Evolutionary conservation across 2,797 vertebrate genomes (phyloP).

Genomic region (Enteromius viviparus): DNA sequence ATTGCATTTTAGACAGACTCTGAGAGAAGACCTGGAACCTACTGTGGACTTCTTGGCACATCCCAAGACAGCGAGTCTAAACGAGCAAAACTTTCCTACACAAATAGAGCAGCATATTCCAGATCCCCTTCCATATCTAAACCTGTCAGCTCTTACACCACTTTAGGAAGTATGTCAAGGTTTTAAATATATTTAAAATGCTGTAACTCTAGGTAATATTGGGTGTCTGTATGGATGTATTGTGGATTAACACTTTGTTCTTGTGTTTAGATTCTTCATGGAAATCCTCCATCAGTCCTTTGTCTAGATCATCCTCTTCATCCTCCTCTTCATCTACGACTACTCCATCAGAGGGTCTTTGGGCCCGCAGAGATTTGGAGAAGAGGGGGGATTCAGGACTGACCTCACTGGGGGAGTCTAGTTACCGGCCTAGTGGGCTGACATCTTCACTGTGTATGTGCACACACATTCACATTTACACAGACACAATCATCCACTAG

Average conservation of each 20-base stretch:
- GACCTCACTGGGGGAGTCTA: constrained; percentile 79
- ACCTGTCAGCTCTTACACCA: constrained; percentile 79
- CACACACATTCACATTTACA: neutral
- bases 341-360: constrained; percentile 76
- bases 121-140: constrained; percentile 79
- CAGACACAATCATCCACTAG: neutral
- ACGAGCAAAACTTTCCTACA: constrained; percentile 92
- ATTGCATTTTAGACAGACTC: constrained; percentile 75
- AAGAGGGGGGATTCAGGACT: constrained; percentile 79
- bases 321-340: constrained; percentile 77
- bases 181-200: neutral
- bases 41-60: constrained; percentile 81
- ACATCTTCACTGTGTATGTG: constrained; percentile 82
- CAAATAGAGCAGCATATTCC: constrained; percentile 81
- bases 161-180: constrained; percentile 76
- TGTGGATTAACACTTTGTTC: constrained; percentile 62
- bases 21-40: constrained; percentile 84
- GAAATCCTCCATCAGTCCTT: constrained; percentile 80
- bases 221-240: neutral
- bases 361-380: constrained; percentile 84
- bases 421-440: constrained; percentile 77
- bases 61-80: constrained; percentile 90
- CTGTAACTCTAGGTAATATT: neutral
- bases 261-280: constrained; percentile 83
- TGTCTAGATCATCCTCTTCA: constrained; percentile 82